A percentile compares a stretch with the other conserved stretches of the same genome.
phyloP scores from a whole-genome alignment of 2,888 invertebrate species.

The Cotesia congregata region DNA sequence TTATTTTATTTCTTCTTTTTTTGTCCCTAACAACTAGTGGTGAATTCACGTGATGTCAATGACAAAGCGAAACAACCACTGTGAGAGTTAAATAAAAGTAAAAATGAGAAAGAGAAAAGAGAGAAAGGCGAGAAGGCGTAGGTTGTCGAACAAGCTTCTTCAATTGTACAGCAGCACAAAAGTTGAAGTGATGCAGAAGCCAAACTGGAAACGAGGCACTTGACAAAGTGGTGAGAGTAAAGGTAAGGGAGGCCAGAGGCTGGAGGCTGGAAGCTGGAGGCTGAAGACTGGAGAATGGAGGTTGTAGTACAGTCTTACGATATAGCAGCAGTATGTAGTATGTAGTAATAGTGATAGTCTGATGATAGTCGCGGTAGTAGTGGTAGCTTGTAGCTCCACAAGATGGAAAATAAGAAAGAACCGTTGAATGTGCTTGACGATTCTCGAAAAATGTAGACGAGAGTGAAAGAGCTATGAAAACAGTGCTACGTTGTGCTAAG shows the following conservation, averaged over 20 bases:
- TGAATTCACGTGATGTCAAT: constrained; percentile 12
- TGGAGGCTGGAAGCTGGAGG: constrained; percentile 66
- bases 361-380: background rate
- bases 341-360: constrained; percentile 12
- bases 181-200: constrained; percentile 37
- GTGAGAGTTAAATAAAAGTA: constrained; percentile 22
- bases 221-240: constrained; percentile 56
- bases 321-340: too few relatives aligned
- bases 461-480: constrained; percentile 22
- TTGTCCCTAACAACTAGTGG: background rate
- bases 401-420: constrained; percentile 26
- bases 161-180: constrained; percentile 35
- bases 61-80: constrained; percentile 10
- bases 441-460: constrained; percentile 24
- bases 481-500: constrained; percentile 12
- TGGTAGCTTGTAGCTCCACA: background rate
- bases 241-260: constrained; percentile 69
- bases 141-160: constrained; percentile 31
- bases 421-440: constrained; percentile 32
- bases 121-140: constrained; percentile 22
- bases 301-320: constrained; percentile 13
- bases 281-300: constrained; percentile 8
- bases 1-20: background rate
- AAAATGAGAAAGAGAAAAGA: background rate
- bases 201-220: constrained; percentile 46